These are phyloP conservation scores for Aphelenchoides fujianensis DNA, from an alignment of 1,140 invertebrate genomes.

Conservation along the genomic window DNA sequence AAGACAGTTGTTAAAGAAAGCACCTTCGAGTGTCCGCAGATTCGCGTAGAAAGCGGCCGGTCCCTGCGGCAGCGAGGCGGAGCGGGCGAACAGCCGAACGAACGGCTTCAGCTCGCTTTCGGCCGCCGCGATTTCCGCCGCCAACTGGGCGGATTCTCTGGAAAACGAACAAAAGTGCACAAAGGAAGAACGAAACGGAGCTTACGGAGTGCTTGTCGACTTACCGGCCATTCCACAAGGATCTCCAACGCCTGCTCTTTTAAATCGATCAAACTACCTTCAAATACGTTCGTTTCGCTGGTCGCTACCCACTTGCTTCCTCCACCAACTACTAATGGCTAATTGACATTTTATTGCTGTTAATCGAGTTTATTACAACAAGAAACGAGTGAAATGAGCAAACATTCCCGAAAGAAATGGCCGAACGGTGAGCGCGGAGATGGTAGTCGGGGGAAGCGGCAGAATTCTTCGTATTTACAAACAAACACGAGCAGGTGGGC, in stretches of 20 bases:
- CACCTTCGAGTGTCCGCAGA: slow-evolving; percentile 46
- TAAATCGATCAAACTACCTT: too few relatives aligned
- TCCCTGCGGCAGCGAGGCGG: slow-evolving; percentile 31
- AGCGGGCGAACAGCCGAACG: slow-evolving; percentile 29
- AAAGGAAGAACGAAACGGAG: slow-evolving; percentile 3
- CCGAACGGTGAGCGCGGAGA: too few relatives aligned
- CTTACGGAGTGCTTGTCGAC: too few relatives aligned
- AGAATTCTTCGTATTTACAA: too few relatives aligned
- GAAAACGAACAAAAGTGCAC: not conserved
- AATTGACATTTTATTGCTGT: too few relatives aligned
- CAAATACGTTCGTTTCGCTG: not conserved
- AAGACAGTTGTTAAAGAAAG: slow-evolving; percentile 10
- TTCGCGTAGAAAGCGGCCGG: slow-evolving; percentile 42
- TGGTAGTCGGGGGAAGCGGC: too few relatives aligned
- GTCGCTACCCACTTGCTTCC: slow-evolving; percentile 9
- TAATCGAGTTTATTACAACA: too few relatives aligned
- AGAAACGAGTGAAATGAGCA: too few relatives aligned
- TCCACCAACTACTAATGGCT: not conserved
- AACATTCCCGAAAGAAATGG: too few relatives aligned
- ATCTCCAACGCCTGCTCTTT: too few relatives aligned
- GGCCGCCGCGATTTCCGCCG: slow-evolving; percentile 34
- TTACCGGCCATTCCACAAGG: too few relatives aligned
- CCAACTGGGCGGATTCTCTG: slow-evolving; percentile 21
- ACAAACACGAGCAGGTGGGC: too few relatives aligned
- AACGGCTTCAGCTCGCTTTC: slow-evolving; percentile 40